A percentile compares a stretch with the other conserved stretches of the same genome.
These are phyloP conservation scores for Leucosticte australis DNA, from an alignment of 2,113 vertebrate species.

Conservation along the genomic window DNA sequence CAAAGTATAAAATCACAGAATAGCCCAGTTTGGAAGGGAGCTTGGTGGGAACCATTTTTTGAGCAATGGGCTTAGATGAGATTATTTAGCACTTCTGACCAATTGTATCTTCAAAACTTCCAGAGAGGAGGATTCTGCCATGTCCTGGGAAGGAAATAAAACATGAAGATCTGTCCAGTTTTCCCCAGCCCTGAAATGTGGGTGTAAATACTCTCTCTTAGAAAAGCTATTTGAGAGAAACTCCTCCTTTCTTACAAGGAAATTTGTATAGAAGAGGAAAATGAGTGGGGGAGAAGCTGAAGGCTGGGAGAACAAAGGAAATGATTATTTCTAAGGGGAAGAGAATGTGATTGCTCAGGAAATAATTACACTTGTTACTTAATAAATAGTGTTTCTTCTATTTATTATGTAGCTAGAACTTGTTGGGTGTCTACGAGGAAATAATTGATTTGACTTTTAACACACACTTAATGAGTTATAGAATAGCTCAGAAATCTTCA, in stretches of 20 bases:
- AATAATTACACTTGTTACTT: conserved; percentile 48
- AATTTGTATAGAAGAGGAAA: neutral
- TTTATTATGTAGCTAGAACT: conserved; percentile 22
- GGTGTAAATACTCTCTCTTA: neutral
- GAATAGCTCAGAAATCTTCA: conserved; percentile 44
- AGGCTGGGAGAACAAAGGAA: conserved; percentile 30
- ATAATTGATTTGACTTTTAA: conserved; percentile 61
- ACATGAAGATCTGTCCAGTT: neutral
- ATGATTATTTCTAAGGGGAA: neutral
- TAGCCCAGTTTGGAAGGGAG: neutral
- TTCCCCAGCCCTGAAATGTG: neutral
- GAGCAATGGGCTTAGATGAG: neutral
- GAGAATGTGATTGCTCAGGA: conserved; percentile 33
- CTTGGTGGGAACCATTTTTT: neutral
- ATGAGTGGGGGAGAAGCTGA: neutral
- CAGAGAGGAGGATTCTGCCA: neutral
- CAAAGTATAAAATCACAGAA: neutral
- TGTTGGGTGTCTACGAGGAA: conserved; percentile 37
- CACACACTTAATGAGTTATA: conserved; percentile 45
- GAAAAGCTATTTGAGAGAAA: neutral
- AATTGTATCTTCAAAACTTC: neutral
- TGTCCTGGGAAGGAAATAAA: neutral
- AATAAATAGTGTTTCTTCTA: conserved; percentile 43
- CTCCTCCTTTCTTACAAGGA: neutral
- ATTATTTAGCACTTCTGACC: neutral